Evolutionary conservation across 1,140 invertebrate genomes (phyloP), one percentile per base, ranked within the genome.

Genomic region (Pantala flavescens): DNA sequence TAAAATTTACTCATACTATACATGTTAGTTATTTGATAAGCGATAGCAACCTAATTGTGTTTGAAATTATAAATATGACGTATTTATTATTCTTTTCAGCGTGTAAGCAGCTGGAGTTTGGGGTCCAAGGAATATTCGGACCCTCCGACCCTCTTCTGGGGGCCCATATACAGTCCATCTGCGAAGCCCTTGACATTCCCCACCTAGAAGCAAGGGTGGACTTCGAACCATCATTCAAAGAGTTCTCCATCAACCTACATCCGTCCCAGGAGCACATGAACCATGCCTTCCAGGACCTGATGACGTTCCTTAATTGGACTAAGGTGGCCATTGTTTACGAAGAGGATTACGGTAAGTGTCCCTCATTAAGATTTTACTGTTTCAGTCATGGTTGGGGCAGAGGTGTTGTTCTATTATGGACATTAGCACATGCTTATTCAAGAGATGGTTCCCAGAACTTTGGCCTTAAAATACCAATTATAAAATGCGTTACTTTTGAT

Each of bases 321-420:
- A 90, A 91, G 83, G 93, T 97, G 77, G 95, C 94, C 0, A 92
- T 98, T 76, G 89, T 98, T 43, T 97, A 97, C 80, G 95, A 98
- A 82, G 92, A 96, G 80, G 90, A 92, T 81, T 90, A 90, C 78
- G 91, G 92, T 93, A 81, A 86, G 85, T 83, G 14, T 63, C 9
- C 3, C 3, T 36, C 28, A 36, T 36, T 36, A 2, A 36, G n/a
- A n/a, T 9, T 36, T 2, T 9, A 5, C 28, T 36, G 2, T 36
- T 36, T 9, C 28, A 36, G 28, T 2, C 28, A n/a, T n/a, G n/a
- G n/a, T n/a, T n/a, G n/a, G n/a, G n/a, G n/a, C n/a, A n/a, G n/a
- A n/a, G n/a, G n/a, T n/a, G n/a, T n/a, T n/a, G n/a, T n/a, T n/a
- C n/a, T n/a, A n/a, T n/a, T n/a, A n/a, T n/a, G n/a, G n/a, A n/a